Base-by-base conservation (phyloP, 1,140 invertebrate genomes). In the Aphis gossypii region DNA sequence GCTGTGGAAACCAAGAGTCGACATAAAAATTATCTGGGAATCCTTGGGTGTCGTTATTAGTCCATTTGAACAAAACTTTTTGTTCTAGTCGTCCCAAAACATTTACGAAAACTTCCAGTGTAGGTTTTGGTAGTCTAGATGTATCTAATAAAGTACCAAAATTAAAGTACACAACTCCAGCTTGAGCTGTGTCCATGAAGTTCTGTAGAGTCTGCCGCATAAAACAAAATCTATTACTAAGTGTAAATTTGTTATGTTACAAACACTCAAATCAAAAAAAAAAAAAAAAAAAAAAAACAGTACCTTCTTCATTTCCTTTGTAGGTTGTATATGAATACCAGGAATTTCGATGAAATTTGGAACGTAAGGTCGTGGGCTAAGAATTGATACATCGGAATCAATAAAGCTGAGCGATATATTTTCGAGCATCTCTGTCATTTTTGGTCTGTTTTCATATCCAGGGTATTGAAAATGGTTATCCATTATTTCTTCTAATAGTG, bases 281-380 rank as follows among this genome's bases (percentile, higher is more conserved):
- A 41, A 41, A 41, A 41, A n/a, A n/a, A 38, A 54, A 90, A 1
- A 90, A 41, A 41, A 41, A 41, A 41, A 41, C 1, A 38, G 41
- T 44, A 94, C 93, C 21, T 94, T 90, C 44, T 94, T 94, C 41
- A 95, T 90, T 56, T 94, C 91, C 38, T 95, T 94, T 8, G 94
- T 51, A 2, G 92, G 94, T 14, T 95, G 94, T 6, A 96, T 94
- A 93, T 96, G 96, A 18, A 97, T 94, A 30, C 96, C 97, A 18
- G 96, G 96, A 38, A 97, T 95, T 95, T 97, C 96, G 9, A 97
- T 94, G 3, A 96, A 94, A 76, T 95, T 96, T 1, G 96, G 96
- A 11, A 95, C 95, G 25, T 95, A 95, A 2, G 96, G 95, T 76
- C 95, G 95, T 0, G 96, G 94, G 83, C 94, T 94, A n/a, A 94